These are phyloP conservation scores for Geococcyx californianus DNA, from an alignment of 2,113 vertebrate species.

Conservation along the genomic window DNA sequence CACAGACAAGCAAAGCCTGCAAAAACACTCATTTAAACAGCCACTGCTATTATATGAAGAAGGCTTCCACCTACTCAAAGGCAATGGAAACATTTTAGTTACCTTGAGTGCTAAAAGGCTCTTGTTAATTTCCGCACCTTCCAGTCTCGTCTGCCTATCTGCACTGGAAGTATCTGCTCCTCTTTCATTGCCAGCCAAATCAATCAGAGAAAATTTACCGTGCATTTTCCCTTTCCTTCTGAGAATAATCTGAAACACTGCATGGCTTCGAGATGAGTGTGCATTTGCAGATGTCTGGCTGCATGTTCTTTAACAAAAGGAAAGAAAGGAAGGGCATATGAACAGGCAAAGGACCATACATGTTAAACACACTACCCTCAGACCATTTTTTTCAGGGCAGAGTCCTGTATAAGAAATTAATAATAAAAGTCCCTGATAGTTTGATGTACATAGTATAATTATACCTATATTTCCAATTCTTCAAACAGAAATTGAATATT, in stretches of 20 bases:
- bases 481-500: neutral
- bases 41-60: neutral
- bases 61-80: conserved; percentile 1
- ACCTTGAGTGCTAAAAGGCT: conserved; percentile 98
- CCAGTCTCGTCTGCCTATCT: conserved; percentile 92
- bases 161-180: conserved; percentile 97
- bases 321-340: neutral
- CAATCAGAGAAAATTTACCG: conserved; percentile 97
- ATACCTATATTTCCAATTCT: neutral
- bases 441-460: neutral
- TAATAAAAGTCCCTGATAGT: neutral
- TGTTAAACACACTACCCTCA: neutral
- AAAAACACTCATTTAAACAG: neutral
- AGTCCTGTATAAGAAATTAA: neutral
- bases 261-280: conserved; percentile 96
- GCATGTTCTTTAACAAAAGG: conserved; percentile 83
- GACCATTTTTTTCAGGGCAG: neutral
- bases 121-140: conserved; percentile 99
- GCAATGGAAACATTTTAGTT: conserved; percentile 31
- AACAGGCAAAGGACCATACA: neutral
- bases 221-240: conserved; percentile 93
- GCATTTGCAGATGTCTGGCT: conserved; percentile 97
- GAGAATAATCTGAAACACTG: conserved; percentile 97
- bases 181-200: conserved; percentile 96
- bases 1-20: neutral